phyloP scores from a whole-genome alignment of 2,888 invertebrate species.

The Drymonia ruficornis region DNA sequence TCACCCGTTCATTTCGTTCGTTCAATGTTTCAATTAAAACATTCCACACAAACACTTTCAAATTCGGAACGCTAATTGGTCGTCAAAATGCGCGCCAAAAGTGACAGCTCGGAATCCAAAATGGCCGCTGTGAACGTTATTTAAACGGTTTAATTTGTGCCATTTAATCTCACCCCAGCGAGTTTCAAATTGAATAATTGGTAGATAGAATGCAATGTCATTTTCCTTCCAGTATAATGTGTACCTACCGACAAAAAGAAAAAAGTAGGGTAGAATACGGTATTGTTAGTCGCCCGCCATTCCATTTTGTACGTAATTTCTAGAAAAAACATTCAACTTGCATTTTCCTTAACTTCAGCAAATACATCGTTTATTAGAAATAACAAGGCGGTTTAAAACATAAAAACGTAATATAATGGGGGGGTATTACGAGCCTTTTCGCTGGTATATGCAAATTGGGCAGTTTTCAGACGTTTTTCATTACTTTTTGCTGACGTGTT shows the following conservation, averaged over 20 bases:
- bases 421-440: slow-evolving; percentile 14
- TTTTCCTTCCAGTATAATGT: slow-evolving; percentile 27
- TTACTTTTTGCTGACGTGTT: slow-evolving; percentile 51
- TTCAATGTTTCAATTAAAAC: slow-evolving; percentile 42
- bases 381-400: slow-evolving; percentile 8
- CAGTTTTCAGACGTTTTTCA: slow-evolving; percentile 41
- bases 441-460: slow-evolving; percentile 47
- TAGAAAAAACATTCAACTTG: slow-evolving; percentile 8
- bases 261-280: slow-evolving; percentile 18
- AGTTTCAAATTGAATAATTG: slow-evolving; percentile 54
- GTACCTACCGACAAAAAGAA: slow-evolving; percentile 19
- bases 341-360: slow-evolving; percentile 13
- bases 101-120: slow-evolving; percentile 63
- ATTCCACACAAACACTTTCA: slow-evolving; percentile 46
- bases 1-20: slow-evolving; percentile 40
- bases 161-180: slow-evolving; percentile 49
- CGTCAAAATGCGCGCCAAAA: slow-evolving; percentile 60
- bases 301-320: slow-evolving; percentile 20
- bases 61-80: slow-evolving; percentile 57
- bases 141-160: slow-evolving; percentile 56
- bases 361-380: slow-evolving; percentile 24
- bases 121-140: slow-evolving; percentile 55
- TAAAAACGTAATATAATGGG: slow-evolving; percentile 12
- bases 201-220: slow-evolving; percentile 51
- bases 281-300: slow-evolving; percentile 14